Conservation (phyloP, 2,797 vertebrate genomes). For the Sparidentex hasta region DNA sequence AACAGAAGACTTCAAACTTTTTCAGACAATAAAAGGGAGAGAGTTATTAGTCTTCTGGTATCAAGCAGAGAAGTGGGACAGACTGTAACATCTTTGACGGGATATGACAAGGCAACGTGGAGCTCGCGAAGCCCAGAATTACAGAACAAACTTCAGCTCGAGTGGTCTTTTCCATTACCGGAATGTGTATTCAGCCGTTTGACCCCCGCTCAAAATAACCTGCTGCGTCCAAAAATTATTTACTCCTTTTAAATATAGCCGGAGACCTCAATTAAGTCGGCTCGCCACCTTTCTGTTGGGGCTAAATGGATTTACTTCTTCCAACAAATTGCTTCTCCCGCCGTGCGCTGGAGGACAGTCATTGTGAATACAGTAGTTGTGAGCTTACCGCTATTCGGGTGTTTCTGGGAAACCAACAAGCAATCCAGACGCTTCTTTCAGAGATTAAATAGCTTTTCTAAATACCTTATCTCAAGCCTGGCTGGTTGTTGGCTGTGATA, state of each 20-base stretch:
- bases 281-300: constrained; percentile 75
- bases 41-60: constrained; percentile 40
- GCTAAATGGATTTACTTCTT: constrained; percentile 81
- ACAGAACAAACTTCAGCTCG: constrained; percentile 49
- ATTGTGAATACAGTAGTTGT: constrained; percentile 45
- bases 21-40: constrained; percentile 43
- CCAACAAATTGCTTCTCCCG: constrained; percentile 77
- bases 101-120: constrained; percentile 42
- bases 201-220: constrained; percentile 68
- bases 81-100: constrained; percentile 38
- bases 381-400: constrained; percentile 37
- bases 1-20: constrained; percentile 45
- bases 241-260: constrained; percentile 78
- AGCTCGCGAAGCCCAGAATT: constrained; percentile 27
- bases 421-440: constrained; percentile 35
- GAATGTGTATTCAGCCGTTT: constrained; percentile 52
- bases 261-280: constrained; percentile 81
- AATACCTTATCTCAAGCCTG: constrained; percentile 30
- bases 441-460: constrained; percentile 35
- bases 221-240: constrained; percentile 72
- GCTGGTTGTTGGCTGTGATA: constrained; percentile 23
- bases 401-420: constrained; percentile 55
- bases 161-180: constrained; percentile 61
- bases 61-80: constrained; percentile 51
- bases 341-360: constrained; percentile 54